Evolutionary conservation across 2,113 vertebrate species (phyloP).

Genomic region (Castor canadensis): DNA sequence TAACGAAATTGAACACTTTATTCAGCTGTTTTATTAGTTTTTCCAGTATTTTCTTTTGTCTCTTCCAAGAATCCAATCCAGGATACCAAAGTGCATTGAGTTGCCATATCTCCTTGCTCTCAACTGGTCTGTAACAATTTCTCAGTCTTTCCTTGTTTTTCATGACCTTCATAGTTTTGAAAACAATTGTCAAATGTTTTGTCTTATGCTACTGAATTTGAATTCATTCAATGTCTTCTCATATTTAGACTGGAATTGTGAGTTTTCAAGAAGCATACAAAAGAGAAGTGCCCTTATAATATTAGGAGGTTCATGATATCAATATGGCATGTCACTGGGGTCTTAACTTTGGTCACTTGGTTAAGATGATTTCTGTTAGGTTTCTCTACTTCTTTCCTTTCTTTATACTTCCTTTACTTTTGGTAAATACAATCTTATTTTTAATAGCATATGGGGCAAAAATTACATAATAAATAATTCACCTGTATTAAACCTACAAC

Average conservation of each 20-base stretch:
- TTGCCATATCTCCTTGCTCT: not conserved
- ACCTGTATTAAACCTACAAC: not conserved
- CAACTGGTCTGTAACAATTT: not conserved
- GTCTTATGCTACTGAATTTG: not conserved
- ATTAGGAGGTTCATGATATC: not conserved
- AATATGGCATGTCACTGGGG: not conserved
- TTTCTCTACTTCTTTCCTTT: not conserved
- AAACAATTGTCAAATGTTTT: not conserved
- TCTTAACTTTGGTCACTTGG: not conserved
- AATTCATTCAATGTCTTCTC: not conserved
- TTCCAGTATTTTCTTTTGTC: not conserved
- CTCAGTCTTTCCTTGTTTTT: slow-evolving; percentile 6
- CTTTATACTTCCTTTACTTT: not conserved
- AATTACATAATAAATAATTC: not conserved
- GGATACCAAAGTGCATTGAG: not conserved
- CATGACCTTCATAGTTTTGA: not conserved
- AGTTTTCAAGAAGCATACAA: not conserved
- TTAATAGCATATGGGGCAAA: not conserved
- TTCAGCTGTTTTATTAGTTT: not conserved
- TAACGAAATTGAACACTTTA: slow-evolving; percentile 16
- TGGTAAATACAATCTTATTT: not conserved
- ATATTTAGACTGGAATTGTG: not conserved
- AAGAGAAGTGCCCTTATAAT: not conserved
- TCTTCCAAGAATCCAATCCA: not conserved
- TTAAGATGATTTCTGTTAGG: not conserved